These are phyloP conservation scores for Hippoglossus hippoglossus DNA, from an alignment of 2,797 vertebrate species.

Conservation along the genomic window DNA sequence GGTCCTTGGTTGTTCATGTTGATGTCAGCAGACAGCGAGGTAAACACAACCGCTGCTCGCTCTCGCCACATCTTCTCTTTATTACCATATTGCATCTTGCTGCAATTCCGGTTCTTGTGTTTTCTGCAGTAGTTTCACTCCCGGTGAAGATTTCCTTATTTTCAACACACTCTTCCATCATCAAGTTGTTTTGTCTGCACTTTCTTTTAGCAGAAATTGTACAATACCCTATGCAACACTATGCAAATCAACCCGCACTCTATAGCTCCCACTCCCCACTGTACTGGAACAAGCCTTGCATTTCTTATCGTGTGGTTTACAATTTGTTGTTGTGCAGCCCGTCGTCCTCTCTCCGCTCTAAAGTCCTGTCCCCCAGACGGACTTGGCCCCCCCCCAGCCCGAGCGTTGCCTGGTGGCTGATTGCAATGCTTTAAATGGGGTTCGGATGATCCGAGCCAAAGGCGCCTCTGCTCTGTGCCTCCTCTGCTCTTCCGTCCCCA, in stretches of 20 bases:
- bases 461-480: conserved; percentile 55
- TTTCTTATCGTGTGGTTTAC: conserved; percentile 16
- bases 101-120: not conserved
- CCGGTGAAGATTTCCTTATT: not conserved
- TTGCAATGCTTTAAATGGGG: conserved; percentile 70
- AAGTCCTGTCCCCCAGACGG: conserved; percentile 28
- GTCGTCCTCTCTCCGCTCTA: conserved; percentile 24
- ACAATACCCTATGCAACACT: not conserved
- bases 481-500: conserved; percentile 40
- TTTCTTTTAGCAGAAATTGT: not conserved
- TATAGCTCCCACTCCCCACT: not conserved
- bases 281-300: not conserved
- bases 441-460: conserved; percentile 59
- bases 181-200: not conserved
- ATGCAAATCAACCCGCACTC: not conserved
- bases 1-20: not conserved
- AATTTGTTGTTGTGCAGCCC: conserved; percentile 27
- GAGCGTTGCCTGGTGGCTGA: conserved; percentile 57
- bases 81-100: too few relatives aligned
- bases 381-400: conserved; percentile 52
- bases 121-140: not conserved
- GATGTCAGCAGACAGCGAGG: not conserved
- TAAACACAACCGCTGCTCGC: too few relatives aligned
- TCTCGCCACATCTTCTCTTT: too few relatives aligned
- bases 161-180: not conserved